Base-by-base conservation (phyloP, 2,797 vertebrate genomes). In the Psittacula derbiana region DNA sequence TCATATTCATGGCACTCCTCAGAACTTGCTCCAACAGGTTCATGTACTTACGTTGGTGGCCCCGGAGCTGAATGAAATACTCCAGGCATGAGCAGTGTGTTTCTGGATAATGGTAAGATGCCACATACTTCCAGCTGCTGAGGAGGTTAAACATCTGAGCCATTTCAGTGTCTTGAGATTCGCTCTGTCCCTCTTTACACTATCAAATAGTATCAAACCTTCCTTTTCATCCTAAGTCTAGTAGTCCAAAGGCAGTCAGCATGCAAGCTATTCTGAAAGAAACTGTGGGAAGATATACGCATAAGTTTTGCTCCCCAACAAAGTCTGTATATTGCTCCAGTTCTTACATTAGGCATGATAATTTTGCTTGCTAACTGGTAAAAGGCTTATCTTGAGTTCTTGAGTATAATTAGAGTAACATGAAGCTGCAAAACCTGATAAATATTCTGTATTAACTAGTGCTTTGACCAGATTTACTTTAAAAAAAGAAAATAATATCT, bases 331-430 rank as follows among this genome's bases (percentile, higher is more conserved):
- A 46, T 66, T 70, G 9, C 10, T 66, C 36, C 6, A 49, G 8
- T 53, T 88, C 78, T 88, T 40, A 60, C 23, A 8, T 75, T 52
- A 91, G 25, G 31, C 41, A 3, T 41, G 14, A 13, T 44, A 84
- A 8, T 71, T 81, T 67, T 57, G 10, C 90, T 86, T 80, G 33
- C 31, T 85, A 40, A 21, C 44, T 94, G 43, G 73, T 84, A 78
- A 62, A 50, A 20, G 13, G 10, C 4, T 58, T 76, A 76, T 66
- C 46, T 73, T 89, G 30, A 49, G 31, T 86, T 43, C 46, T n/a
- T 73, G 43, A 91, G 11, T 23, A 83, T 70, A 95, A 50, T 16
- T 60, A 86, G 27, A 92, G n/a, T 52, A 92, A 86, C 9, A 64
- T 43, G 49, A 91, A 82, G 24, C 31, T 83, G 31, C 46, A 89